phyloP scores from a whole-genome alignment of 2,113 vertebrate species.

The Ondatra zibethicus region DNA sequence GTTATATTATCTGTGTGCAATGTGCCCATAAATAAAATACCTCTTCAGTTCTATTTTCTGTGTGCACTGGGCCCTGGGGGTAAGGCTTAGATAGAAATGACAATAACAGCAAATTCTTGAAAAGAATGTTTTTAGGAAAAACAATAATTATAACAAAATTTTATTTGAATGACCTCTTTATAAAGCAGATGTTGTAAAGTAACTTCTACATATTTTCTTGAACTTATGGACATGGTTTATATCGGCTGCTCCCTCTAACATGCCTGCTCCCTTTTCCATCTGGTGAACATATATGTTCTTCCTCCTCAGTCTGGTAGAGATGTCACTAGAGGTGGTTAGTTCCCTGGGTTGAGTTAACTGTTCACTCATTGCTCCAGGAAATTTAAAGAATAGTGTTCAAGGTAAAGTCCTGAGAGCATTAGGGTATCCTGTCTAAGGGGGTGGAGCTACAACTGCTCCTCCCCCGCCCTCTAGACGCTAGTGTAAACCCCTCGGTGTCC shows the following conservation, averaged over 20 bases:
- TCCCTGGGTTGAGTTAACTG: background rate
- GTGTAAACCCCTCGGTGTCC: rapidly evolving
- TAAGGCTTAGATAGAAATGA: background rate
- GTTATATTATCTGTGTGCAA: background rate
- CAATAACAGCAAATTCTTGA: background rate
- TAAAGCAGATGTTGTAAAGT: background rate
- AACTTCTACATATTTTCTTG: constrained; percentile 15
- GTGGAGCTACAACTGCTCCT: background rate
- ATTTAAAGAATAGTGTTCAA: background rate
- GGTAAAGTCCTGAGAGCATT: background rate
- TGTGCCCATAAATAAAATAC: constrained; percentile 8
- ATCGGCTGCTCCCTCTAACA: background rate
- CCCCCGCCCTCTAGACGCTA: background rate
- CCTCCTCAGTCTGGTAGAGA: background rate
- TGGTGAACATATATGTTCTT: background rate
- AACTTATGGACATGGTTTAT: background rate
- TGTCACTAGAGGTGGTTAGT: background rate
- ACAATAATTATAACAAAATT: background rate
- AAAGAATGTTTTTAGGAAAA: constrained; percentile 37
- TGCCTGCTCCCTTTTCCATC: background rate
- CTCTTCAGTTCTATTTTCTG: background rate
- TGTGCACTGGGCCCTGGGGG: background rate
- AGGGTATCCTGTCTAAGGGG: background rate
- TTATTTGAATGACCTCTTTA: background rate
- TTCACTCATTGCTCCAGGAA: background rate